Evolutionary conservation across 2,113 vertebrate genomes (phyloP), one percentile per base, ranked within the genome.

Genomic region (Isichthys henryi): DNA sequence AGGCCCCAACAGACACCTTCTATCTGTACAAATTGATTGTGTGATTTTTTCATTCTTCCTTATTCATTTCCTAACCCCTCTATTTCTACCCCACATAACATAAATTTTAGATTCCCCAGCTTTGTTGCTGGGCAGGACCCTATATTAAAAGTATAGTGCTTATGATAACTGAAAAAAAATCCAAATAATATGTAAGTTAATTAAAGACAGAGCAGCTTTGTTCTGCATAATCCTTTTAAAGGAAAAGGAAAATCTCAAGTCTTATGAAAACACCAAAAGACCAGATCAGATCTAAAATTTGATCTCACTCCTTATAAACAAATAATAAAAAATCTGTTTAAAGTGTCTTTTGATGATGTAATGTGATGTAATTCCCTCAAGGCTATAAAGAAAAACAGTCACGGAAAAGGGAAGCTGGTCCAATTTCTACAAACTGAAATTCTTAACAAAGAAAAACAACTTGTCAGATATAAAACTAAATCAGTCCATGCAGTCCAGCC

Each of bases 311-410:
- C 74, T 43, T 80, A 80, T 80, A 80, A 80, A 80, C 74, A 80
- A 80, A 80, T 80, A 74, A 74, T 74, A 43, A 80, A 77, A 80
- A 80, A 80, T 80, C 74, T 80, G 74, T 80, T 80, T 80, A 80
- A 80, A 80, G 74, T 80, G 74, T 43, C 74, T 80, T 80, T 80
- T 80, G 74, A 80, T 80, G 74, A 80, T 80, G 74, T 80, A 80
- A 80, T 43, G 74, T 80, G 35, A 35, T 80, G 74, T 80, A 80
- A 80, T 80, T 80, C 74, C 74, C 74, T 39, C 74, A 43, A 80
- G 74, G 74, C 74, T 39, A 80, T 43, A 80, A 80, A 80, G 31
- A 80, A 43, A 80, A 80, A 43, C 70, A 77, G 70, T 39, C 70
- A 85, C 10, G 46, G 23, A 86, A 86, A 86, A n/a, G 11, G 10